phyloP scores from a whole-genome alignment of 1,140 invertebrate genomes.

The Sycobia sp. region DNA sequence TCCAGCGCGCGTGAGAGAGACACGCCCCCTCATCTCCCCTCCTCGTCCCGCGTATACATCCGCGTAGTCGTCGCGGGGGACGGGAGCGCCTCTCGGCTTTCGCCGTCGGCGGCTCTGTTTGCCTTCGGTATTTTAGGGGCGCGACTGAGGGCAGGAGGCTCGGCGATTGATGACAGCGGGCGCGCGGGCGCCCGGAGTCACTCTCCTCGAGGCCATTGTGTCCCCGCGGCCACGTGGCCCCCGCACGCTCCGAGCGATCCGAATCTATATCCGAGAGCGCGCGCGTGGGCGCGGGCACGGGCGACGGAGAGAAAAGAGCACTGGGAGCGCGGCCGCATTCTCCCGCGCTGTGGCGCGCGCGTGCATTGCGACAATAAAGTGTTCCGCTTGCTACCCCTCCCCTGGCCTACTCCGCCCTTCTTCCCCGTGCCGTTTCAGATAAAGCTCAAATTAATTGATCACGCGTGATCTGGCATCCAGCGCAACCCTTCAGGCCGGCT shows the following conservation, averaged over 20 bases:
- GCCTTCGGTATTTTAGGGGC: constrained; percentile 58
- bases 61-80: constrained; percentile 29
- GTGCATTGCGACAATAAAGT: constrained; percentile 12
- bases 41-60: too few relatives aligned
- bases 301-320: background rate
- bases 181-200: constrained; percentile 43
- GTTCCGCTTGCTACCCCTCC: background rate
- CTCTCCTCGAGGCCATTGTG: constrained; percentile 52
- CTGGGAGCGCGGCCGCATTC: constrained; percentile 16
- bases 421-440: constrained; percentile 35
- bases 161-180: constrained; percentile 56
- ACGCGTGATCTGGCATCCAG: constrained; percentile 53
- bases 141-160: constrained; percentile 48
- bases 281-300: too few relatives aligned
- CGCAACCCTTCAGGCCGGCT: constrained; percentile 36
- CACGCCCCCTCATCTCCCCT: too few relatives aligned
- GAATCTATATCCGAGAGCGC: constrained; percentile 15
- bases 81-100: constrained; percentile 38
- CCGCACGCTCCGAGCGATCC: constrained; percentile 35
- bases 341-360: background rate
- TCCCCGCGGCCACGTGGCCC: constrained; percentile 51
- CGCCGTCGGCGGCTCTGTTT: constrained; percentile 57
- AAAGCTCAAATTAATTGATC: constrained; percentile 59
- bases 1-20: constrained; percentile 55
- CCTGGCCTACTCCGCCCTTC: constrained; percentile 3